Evolutionary conservation across 2,888 invertebrate genomes (phyloP).

Genomic region (Tachina lurida): DNA sequence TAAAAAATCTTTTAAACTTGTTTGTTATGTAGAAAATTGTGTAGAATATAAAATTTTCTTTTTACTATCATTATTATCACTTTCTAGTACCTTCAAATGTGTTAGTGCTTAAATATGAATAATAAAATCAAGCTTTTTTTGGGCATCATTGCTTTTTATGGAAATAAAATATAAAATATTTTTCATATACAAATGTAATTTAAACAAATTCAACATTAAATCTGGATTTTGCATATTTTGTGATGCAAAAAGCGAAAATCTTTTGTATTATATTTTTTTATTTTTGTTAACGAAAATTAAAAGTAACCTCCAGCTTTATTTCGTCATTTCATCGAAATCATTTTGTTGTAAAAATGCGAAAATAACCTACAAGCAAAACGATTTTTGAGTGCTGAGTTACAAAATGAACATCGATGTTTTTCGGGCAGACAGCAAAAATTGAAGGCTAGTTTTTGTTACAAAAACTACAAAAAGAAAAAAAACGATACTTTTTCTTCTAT

Average conservation of each 20-base stretch:
- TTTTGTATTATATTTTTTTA: constrained; percentile 1
- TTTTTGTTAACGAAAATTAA: constrained; percentile 33
- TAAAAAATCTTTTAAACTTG: too few species aligned
- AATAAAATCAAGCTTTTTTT: not conserved
- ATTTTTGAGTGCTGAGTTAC: constrained; percentile 46
- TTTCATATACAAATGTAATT: not conserved
- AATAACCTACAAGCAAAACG: constrained; percentile 45
- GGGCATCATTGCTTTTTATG: not conserved
- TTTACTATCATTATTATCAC: not conserved
- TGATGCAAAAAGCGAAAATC: constrained; percentile 24
- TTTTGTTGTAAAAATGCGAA: constrained; percentile 40
- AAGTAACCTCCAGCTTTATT: constrained; percentile 57
- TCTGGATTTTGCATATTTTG: constrained; percentile 16
- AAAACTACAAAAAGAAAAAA: not conserved
- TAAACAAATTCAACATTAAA: constrained; percentile 5
- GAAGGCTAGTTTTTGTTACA: constrained; percentile 52
- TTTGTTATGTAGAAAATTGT: too few species aligned
- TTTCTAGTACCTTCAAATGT: not conserved
- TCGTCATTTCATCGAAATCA: constrained; percentile 49
- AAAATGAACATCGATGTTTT: constrained; percentile 51
- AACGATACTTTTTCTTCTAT: constrained; percentile 21
- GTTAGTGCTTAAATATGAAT: not conserved
- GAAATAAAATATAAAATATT: not conserved
- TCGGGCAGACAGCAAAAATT: constrained; percentile 57
- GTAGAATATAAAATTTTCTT: not conserved